These are phyloP conservation scores for Setipinna tenuifilis DNA, from an alignment of 2,797 vertebrate species.

Conservation along the genomic window DNA sequence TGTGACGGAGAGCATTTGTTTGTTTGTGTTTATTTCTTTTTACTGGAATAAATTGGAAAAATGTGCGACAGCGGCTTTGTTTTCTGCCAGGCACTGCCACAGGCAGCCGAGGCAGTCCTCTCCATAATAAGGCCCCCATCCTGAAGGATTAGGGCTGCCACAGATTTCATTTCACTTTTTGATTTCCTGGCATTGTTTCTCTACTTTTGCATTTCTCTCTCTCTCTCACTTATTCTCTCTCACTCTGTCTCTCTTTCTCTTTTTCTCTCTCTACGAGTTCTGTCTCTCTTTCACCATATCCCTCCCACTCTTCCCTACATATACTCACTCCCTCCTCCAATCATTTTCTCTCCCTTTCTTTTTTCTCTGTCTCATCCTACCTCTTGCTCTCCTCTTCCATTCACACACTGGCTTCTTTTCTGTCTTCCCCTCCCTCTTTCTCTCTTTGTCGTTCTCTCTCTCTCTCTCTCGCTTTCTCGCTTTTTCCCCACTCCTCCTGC, in stretches of 20 bases:
- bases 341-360: not conserved
- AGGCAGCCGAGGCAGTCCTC: not conserved
- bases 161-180: not conserved
- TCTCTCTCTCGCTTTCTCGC: too few relatives aligned
- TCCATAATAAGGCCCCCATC: slow-evolving; percentile 27
- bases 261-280: not conserved
- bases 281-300: not conserved
- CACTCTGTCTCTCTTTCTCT: not conserved
- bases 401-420: not conserved
- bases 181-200: not conserved
- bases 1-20: slow-evolving; percentile 19
- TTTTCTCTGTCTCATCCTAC: not conserved
- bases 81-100: not conserved
- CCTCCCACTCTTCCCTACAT: not conserved
- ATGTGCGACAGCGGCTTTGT: not conserved
- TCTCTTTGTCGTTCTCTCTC: not conserved
- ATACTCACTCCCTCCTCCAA: not conserved
- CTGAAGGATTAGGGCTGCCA: slow-evolving; percentile 34
- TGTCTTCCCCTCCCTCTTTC: not conserved
- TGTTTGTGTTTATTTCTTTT: slow-evolving; percentile 48
- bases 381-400: not conserved
- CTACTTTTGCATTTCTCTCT: not conserved
- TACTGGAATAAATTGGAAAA: not conserved
- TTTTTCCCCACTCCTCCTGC: too few relatives aligned
- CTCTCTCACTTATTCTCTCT: not conserved